Base-by-base conservation (phyloP, 2,113 vertebrate genomes). In the Chascanopsetta lugubris region DNA sequence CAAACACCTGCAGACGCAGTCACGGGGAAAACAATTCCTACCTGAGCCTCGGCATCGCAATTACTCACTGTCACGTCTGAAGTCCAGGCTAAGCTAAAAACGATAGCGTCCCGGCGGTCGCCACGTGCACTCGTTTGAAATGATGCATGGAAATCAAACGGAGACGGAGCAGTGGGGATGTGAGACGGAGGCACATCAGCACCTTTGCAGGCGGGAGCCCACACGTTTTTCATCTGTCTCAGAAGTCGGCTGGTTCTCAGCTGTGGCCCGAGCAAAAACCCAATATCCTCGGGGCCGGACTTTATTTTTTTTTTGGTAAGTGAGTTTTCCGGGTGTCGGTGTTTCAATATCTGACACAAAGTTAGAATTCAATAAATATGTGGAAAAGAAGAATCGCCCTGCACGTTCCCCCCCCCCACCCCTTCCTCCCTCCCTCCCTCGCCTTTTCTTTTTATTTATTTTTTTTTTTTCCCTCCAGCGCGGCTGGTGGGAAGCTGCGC, bases 231-330 rank as follows among this genome's bases (percentile, higher is more conserved):
- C 75, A 82, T 83, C 74, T 21, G 51, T 72, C 65, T 74, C 66
- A 49, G 57, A 15, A 70, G 79, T 79, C 18, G 38, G 26, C 30
- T 54, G 26, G 51, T 78, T 79, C 80, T 67, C 83, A 83, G 83
- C 79, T 85, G 79, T 72, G 50, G 66, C 59, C 72, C 8, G 59
- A 64, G 77, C 74, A 87, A 91, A 87, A 91, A 90, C 85, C 78
- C 84, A 89, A 90, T 87, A 89, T 89, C 67, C 56, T 2, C 10
- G 38, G 63, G 59, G 61, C 29, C 49, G 66, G 45, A 59, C 59
- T 79, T 75, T 38, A 32, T 71, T 57, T 49, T 66, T 77, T 73
- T 30, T 40, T 71, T 59, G 42, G 43, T 71, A 83, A 87, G 70
- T 75, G 70, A 85, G 85, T 89, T 88, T 88, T 75, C 77, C 55